Evolutionary conservation across 2,797 vertebrate genomes (phyloP).

Genomic region (Pachyuromys duprasi): DNA sequence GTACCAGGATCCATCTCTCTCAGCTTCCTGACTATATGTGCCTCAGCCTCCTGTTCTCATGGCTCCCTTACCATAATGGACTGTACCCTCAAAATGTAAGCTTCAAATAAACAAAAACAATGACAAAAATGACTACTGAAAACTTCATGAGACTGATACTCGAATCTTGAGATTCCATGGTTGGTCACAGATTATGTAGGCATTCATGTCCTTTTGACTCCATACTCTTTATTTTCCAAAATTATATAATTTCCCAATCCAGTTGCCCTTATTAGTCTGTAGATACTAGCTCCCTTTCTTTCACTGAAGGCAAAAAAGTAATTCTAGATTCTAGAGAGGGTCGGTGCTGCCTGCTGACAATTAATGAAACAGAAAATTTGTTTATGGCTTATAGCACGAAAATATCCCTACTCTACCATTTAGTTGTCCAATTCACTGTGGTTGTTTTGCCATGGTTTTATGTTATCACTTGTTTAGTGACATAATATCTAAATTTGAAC

Average conservation of each 20-base stretch:
- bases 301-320: not conserved
- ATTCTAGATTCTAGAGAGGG: not conserved
- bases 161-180: not conserved
- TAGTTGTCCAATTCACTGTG: constrained; percentile 26
- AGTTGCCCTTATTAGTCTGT: not conserved
- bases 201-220: not conserved
- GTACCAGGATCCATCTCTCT: not conserved
- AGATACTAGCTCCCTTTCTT: not conserved
- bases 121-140: not conserved
- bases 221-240: not conserved
- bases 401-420: not conserved
- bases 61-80: too few species aligned
- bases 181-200: not conserved
- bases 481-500: constrained; percentile 26
- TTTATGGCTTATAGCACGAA: not conserved
- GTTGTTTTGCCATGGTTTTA: not conserved
- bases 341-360: not conserved
- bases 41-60: not conserved
- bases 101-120: not conserved
- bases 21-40: not conserved
- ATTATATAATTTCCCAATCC: not conserved
- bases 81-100: not conserved
- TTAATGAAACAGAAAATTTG: not conserved
- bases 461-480: not conserved
- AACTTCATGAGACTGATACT: not conserved